A percentile compares a stretch with the other conserved stretches of the same genome.
Evolutionary conservation across 2,797 vertebrate genomes (phyloP).

Genomic region (Furcifer pardalis): DNA sequence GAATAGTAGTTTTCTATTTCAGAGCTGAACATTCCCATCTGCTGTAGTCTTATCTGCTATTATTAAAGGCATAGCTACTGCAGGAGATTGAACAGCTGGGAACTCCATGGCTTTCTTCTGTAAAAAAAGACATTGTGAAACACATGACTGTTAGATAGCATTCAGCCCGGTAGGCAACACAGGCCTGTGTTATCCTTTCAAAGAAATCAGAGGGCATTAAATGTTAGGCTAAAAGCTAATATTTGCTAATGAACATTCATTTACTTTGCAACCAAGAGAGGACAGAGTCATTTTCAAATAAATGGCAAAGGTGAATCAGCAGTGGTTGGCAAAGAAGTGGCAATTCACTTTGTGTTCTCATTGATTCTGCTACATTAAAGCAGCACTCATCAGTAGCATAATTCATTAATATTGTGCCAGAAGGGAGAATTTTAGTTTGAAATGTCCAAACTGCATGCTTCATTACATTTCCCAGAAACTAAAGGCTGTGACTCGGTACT

Average conservation of each 20-base stretch:
- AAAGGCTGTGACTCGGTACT: no score
- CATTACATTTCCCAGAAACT: neutral
- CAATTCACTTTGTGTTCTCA: neutral
- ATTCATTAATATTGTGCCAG: neutral
- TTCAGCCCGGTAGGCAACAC: neutral
- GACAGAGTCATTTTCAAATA: constrained; percentile 22
- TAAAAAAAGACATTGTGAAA: neutral
- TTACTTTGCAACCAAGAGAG: neutral
- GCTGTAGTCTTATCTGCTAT: neutral
- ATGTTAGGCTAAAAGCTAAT: neutral
- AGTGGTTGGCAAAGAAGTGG: constrained; percentile 24
- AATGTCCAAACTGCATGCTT: neutral
- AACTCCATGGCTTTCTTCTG: no score
- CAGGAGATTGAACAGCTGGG: neutral
- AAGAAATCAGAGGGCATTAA: neutral
- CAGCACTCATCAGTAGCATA: neutral
- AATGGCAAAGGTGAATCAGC: constrained; percentile 36
- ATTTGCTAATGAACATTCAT: constrained; percentile 20
- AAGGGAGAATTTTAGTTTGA: neutral
- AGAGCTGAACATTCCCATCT: neutral
- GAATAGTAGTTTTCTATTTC: neutral
- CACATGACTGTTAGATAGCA: neutral
- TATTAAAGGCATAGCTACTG: neutral
- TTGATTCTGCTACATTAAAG: neutral
- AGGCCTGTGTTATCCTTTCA: neutral